Base-by-base conservation (phyloP, 2,113 vertebrate genomes). In the Terrapene triunguis region DNA sequence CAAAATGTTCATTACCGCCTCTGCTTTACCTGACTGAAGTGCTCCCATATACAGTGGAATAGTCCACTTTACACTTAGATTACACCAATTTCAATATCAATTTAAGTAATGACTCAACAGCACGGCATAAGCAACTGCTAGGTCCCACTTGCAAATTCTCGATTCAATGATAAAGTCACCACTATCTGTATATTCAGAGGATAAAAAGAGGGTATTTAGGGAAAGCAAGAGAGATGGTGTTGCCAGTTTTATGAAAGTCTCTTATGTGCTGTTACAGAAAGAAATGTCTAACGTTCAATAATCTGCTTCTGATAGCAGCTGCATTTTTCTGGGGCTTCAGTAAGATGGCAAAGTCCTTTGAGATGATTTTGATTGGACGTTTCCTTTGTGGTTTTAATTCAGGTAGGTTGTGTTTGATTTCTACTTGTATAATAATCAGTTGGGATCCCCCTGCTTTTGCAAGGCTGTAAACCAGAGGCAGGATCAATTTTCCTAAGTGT, bases 301-400 rank as follows among this genome's bases (percentile, higher is more conserved):
- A 86, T 53, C 11, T 95, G 4, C 38, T 95, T 69, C 59, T 90
- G 11, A 17, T 97, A 62, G 55, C 42, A 32, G 89, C 82, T 9
- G 74, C 94, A 29, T 13, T 59, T 6, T 65, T 93, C 22, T 86
- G 91, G 83, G 86, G 83, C 13, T 82, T 92, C 59, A 94, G 92
- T n/a, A 51, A 83, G 51, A 80, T 79, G 48, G 80, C 84, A 5
- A 82, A 53, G 8, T 62, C 89, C 35, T 95, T 93, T 72, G 95
- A 97, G 86, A 95, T 95, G 80, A 80, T 95, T 57, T 29, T 97
- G 38, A 59, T 88, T 44, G 94, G 87, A 5, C 94, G 95, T 35
- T 87, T 95, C 47, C 86, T 97, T 14, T 78, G 55, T 59, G 96
- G 95, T 21, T 83, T 97, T 25, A 57, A 84, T 47, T 10, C 74